Base-by-base conservation (phyloP, 2,113 vertebrate species). In the Hiodon tergisus region DNA sequence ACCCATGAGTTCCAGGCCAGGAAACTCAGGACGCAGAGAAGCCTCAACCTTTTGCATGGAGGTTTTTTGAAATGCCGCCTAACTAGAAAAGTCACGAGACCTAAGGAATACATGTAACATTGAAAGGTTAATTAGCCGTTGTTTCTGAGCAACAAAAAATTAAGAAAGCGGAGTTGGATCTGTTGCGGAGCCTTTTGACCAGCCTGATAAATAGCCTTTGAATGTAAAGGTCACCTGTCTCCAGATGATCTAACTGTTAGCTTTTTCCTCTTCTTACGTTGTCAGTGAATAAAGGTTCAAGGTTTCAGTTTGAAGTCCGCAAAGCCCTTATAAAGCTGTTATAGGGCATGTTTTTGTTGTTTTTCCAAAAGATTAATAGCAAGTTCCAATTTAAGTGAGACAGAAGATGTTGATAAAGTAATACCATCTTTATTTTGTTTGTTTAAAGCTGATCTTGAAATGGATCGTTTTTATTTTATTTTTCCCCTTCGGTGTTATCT, bases 171-270 rank as follows among this genome's bases (percentile, higher is more conserved):
- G 83, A 73, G 82, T 83, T 80, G 73, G 80, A 82, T 80, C 77
- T 83, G 81, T 79, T 78, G 77, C 72, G 73, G 82, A 80, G 83
- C 86, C 84, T 77, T 8, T 79, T 74, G 82, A 72, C 77, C 86
- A 85, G 80, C 81, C 85, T 88, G 84, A 84, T 90, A 86, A 85
- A 87, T 84, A 70, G 72, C 79, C 77, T 79, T 79, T 77, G 67
- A 72, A 73, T 79, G 74, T 73, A 90, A 90, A 90, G 89, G 88
- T 91, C 84, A 86, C 79, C 81, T 81, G 77, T 85, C 80, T 79
- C 77, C 61, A 65, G 79, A 71, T 76, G 73, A 84, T 88, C 78
- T 86, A 81, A 86, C 83, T 84, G 81, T 78, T 76, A 63, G 31
- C 68, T 48, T 69, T 53, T 55, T 75, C 55, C 8, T 7, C 51